These are phyloP conservation scores for Lutjanus erythropterus DNA, from an alignment of 2,113 vertebrate genomes.

Conservation along the genomic window DNA sequence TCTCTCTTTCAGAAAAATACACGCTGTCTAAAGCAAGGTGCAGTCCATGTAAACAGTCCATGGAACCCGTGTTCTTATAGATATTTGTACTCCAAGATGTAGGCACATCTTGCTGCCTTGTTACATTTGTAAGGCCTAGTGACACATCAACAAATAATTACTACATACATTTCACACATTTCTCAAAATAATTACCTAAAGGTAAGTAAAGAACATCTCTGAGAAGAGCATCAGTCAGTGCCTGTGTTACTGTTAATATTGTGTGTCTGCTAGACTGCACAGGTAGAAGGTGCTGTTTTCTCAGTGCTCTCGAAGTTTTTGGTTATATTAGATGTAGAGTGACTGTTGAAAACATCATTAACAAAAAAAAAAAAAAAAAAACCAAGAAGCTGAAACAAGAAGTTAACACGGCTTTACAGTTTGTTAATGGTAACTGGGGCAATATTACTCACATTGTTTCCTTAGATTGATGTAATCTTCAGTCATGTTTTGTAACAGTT, in stretches of 20 bases:
- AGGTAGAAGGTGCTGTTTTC: not conserved
- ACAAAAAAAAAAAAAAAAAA: not conserved
- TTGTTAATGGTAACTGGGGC: not conserved
- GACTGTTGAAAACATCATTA: not conserved
- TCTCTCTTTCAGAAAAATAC: conserved; percentile 83
- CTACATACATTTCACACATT: not conserved
- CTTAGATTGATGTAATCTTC: not conserved
- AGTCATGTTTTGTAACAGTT: not conserved
- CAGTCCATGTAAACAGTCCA: not conserved
- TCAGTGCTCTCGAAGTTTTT: not conserved
- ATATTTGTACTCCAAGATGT: not conserved
- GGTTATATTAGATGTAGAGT: not conserved
- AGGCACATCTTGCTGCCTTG: not conserved
- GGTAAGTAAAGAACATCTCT: not conserved
- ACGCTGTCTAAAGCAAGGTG: conserved; percentile 38
- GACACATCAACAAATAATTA: not conserved
- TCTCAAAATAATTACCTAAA: not conserved
- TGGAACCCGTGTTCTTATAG: not conserved
- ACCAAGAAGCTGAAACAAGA: not conserved
- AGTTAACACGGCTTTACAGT: not conserved
- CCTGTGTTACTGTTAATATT: not conserved
- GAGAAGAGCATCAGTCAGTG: not conserved
- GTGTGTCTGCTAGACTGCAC: not conserved
- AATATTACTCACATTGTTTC: not conserved
- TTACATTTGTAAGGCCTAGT: not conserved